Evolutionary conservation across 2,888 invertebrate genomes (phyloP), one percentile per base, ranked within the genome.

Genomic region (Andrena trimmerana): DNA sequence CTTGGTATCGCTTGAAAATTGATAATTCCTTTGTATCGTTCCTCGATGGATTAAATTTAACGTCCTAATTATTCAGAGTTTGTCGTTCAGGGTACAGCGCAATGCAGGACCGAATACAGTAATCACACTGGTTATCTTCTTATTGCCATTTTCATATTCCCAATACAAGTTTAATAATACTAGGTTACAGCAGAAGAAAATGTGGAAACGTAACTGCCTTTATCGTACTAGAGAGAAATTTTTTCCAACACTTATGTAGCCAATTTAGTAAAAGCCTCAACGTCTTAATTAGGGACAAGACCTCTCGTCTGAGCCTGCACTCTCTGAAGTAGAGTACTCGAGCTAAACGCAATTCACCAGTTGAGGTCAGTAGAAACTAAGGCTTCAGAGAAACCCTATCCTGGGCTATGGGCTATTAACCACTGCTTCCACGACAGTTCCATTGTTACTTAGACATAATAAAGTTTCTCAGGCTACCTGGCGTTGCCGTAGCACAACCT

Each of bases 271-370:
- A 24, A n/a, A 52, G 36, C 24, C 27, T 74, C 36, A 59, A 50
- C n/a, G n/a, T 60, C 36, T 78, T 66, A 60, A 76, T 76, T 60
- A 76, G 36, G 54, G 50, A 54, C 59, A 72, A 52, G 62, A 29
- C 52, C n/a, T 29, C 20, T 36, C 20, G 52, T 54, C 24, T 54
- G 36, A 50, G 42, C 48, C 31, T 63, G 31, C 6, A 13, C 24
- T 48, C 31, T 36, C 31, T 48, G n/a, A 24, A 65, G 63, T 42
- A 20, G n/a, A 63, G 63, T 42, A 63, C 31, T 73, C 54, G 4
- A 48, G 42, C 24, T 76, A 72, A 76, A 76, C 52, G 62, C 50
- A 73, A 63, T 63, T 63, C 48, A 29, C 36, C 16, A 31, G 73
- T 62, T 52, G 50, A 63, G 63, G 74, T 73, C 63, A 54, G 54